A percentile compares a stretch with the other conserved stretches of the same genome.
These are phyloP conservation scores for Florisuga fusca DNA, from an alignment of 2,797 vertebrate species.

Conservation along the genomic window DNA sequence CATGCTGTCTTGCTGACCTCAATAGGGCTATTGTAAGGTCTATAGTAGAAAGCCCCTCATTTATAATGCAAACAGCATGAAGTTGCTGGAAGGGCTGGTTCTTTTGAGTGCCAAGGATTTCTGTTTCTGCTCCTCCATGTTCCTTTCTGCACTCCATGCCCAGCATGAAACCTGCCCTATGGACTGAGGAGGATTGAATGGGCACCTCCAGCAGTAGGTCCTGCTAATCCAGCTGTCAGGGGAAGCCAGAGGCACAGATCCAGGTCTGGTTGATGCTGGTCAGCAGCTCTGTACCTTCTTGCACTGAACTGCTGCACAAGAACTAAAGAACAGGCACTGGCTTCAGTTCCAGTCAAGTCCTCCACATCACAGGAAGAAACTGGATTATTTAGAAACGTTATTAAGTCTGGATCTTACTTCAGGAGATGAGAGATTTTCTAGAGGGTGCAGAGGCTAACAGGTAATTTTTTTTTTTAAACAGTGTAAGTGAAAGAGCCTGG, in stretches of 20 bases:
- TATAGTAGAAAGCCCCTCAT: background rate
- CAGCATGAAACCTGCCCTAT: background rate
- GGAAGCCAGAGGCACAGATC: background rate
- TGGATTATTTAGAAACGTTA: background rate
- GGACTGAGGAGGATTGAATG: background rate
- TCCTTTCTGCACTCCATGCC: background rate
- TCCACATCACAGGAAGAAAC: background rate
- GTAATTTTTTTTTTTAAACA: background rate
- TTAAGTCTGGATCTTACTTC: background rate
- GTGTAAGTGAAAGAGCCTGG: background rate
- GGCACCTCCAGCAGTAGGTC: background rate
- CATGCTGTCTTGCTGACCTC: background rate
- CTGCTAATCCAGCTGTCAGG: background rate
- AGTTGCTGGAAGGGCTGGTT: background rate
- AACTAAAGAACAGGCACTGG: background rate
- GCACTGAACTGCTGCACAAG: background rate
- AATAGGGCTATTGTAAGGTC: background rate
- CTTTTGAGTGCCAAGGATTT: background rate
- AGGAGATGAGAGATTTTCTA: background rate
- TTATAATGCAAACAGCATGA: background rate
- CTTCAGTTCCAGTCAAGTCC: background rate
- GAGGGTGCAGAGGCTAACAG: background rate
- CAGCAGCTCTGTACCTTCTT: background rate
- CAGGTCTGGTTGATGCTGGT: background rate
- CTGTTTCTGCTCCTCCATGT: background rate